A percentile compares a stretch with the other conserved stretches of the same genome.
phyloP scores from a whole-genome alignment of 1,140 invertebrate genomes.

The Leptopilina boulardi region DNA sequence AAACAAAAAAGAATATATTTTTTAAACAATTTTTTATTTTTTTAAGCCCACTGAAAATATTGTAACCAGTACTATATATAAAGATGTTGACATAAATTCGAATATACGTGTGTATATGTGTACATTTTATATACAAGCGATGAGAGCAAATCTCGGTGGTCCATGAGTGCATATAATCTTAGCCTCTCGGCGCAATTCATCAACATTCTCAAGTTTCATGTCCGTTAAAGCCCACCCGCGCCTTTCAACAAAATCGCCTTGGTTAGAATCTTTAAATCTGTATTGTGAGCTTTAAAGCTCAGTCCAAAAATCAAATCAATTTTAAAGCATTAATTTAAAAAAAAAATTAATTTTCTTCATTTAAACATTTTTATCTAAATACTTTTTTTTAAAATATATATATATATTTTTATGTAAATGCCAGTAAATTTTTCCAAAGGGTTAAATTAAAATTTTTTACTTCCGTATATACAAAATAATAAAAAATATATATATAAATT shows the following conservation, averaged over 20 bases:
- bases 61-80: too few relatives aligned
- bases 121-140: not conserved
- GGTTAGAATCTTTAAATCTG: not conserved
- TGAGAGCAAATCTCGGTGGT: not conserved
- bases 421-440: too few relatives aligned
- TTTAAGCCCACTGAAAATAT: too few relatives aligned
- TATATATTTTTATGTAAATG: too few relatives aligned
- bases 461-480: not conserved
- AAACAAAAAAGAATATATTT: too few relatives aligned
- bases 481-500: not conserved
- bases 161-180: conserved; percentile 30
- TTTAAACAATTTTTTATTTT: too few relatives aligned
- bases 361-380: too few relatives aligned
- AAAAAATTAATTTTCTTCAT: too few relatives aligned
- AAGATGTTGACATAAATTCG: not conserved
- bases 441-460: too few relatives aligned
- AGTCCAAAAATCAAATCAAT: not conserved
- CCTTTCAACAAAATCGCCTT: not conserved
- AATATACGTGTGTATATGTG: not conserved
- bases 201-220: conserved; percentile 30
- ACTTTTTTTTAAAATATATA: too few relatives aligned
- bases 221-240: conserved; percentile 29
- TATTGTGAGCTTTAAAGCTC: conserved; percentile 20
- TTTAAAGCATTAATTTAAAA: too few relatives aligned
- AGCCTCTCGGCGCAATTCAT: conserved; percentile 28